Percentiles rank a stretch among this genome's conserved stretches.
Evolutionary conservation across 2,113 vertebrate species (phyloP).

Genomic region (Serranochromis macrocephalus): DNA sequence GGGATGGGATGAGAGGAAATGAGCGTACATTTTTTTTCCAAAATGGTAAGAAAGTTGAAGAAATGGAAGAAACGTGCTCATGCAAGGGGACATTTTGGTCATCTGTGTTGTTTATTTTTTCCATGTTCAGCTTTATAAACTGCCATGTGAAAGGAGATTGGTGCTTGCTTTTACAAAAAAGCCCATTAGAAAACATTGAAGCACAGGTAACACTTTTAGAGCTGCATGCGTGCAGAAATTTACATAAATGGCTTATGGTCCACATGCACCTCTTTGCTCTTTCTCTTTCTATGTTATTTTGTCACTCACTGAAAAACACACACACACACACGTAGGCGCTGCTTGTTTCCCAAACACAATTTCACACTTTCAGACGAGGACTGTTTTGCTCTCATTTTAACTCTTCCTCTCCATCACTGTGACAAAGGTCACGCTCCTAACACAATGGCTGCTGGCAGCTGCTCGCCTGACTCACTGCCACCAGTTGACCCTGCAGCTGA

Average conservation of each 20-base stretch:
- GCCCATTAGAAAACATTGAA: background rate
- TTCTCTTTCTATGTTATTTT: background rate
- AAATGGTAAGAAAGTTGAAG: constrained; percentile 1
- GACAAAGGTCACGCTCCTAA: constrained; percentile 43
- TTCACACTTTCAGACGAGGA: background rate
- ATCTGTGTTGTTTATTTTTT: background rate
- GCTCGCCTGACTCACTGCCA: constrained; percentile 43
- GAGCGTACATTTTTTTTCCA: background rate
- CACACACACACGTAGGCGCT: background rate
- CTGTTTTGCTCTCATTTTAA: constrained; percentile 10
- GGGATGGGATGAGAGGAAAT: constrained; percentile 30
- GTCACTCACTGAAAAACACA: background rate
- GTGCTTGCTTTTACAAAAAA: background rate
- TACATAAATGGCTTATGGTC: background rate
- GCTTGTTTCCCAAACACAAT: background rate
- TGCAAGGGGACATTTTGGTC: background rate
- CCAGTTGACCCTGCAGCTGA: constrained; percentile 22
- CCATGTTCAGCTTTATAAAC: background rate
- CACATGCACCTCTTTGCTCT: background rate
- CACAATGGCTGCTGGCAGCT: constrained; percentile 50
- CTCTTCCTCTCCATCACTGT: constrained; percentile 14
- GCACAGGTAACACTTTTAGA: background rate
- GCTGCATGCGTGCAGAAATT: background rate
- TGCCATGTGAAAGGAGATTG: background rate
- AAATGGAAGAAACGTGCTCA: background rate